phyloP scores from a whole-genome alignment of 2,888 invertebrate species.

The Coremacera marginata region DNA sequence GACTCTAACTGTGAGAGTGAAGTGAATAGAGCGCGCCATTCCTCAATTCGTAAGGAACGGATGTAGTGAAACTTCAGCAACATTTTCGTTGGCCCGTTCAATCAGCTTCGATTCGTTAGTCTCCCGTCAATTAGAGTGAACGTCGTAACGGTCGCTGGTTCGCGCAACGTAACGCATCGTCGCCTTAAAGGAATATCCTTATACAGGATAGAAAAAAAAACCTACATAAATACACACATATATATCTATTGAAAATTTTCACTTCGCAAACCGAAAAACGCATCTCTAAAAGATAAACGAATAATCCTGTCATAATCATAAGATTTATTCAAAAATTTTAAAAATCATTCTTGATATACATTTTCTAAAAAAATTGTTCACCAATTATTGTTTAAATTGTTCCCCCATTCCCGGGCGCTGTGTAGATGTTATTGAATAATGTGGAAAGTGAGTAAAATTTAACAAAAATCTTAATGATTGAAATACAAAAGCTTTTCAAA shows the following conservation, averaged over 20 bases:
- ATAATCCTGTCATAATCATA: not conserved
- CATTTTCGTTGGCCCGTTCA: conserved; percentile 47
- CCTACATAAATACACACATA: conserved; percentile 22
- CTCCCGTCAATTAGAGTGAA: conserved; percentile 66
- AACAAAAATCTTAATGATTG: not conserved
- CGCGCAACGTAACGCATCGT: conserved; percentile 51
- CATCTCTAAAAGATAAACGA: not conserved
- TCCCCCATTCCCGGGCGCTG: not conserved
- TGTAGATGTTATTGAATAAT: conserved; percentile 20
- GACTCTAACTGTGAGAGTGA: not conserved
- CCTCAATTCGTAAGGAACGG: conserved; percentile 29
- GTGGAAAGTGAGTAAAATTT: conserved; percentile 34
- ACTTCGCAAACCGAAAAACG: not conserved
- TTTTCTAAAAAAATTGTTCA: not conserved
- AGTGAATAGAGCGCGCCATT: not conserved
- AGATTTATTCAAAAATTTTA: not conserved
- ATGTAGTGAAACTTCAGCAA: conserved; percentile 41
- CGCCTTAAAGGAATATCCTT: conserved; percentile 50
- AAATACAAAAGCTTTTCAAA: not conserved
- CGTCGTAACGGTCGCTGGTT: conserved; percentile 53
- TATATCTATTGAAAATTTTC: conserved; percentile 23
- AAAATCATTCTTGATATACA: not conserved
- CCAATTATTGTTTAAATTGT: too few relatives aligned
- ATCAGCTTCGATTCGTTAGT: conserved; percentile 56
- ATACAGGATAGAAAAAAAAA: conserved; percentile 58